Percentiles rank a stretch among this genome's conserved stretches.
Conservation (phyloP, 2,797 vertebrate genomes). For the Sarcoramphus papa region DNA sequence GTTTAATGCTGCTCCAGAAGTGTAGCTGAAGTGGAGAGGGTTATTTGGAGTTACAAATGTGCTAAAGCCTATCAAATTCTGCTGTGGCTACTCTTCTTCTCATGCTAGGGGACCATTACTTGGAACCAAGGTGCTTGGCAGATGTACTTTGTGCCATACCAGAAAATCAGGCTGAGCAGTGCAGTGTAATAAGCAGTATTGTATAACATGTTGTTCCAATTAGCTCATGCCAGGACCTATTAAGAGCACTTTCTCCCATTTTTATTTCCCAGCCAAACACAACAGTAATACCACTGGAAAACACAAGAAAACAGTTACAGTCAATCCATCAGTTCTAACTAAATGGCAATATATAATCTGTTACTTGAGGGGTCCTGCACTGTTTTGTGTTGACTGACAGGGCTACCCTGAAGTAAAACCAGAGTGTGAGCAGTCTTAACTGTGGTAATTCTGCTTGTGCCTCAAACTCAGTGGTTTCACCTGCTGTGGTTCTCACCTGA, state of each 20-base stretch:
- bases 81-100: background rate
- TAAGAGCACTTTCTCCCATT: conserved; percentile 1
- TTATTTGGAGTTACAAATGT: background rate
- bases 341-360: background rate
- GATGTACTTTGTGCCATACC: background rate
- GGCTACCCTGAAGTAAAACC: background rate
- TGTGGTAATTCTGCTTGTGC: background rate
- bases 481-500: background rate
- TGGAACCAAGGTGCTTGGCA: background rate
- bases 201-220: background rate
- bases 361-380: background rate
- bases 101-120: background rate
- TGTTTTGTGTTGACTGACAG: background rate
- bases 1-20: background rate
- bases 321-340: background rate
- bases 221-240: background rate
- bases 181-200: background rate
- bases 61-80: background rate
- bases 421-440: background rate
- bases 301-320: background rate
- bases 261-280: conserved; percentile 11
- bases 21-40: background rate
- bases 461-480: background rate
- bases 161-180: conserved; percentile 10
- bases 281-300: background rate